Conservation (phyloP, 2,888 invertebrate species). For the Acanthacorydalis orientalis region DNA sequence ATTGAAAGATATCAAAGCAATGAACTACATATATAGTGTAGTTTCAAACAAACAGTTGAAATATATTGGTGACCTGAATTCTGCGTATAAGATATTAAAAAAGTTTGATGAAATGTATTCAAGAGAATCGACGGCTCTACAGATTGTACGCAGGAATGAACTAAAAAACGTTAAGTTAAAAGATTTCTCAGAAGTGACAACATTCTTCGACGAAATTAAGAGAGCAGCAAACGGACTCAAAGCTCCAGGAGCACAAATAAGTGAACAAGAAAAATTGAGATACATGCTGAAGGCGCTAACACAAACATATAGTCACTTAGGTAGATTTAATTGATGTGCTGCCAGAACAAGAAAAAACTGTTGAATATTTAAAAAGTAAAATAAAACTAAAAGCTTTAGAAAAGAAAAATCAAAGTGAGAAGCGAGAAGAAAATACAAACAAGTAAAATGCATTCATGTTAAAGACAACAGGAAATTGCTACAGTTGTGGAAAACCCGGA, state of each 20-base stretch:
- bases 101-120: conserved; percentile 6
- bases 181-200: conserved; percentile 8
- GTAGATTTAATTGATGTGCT: conserved; percentile 13
- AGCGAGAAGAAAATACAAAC: conserved; percentile 8
- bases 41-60: conserved; percentile 8
- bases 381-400: conserved; percentile 10
- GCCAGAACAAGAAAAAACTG: conserved; percentile 12
- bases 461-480: conserved; percentile 6
- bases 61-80: conserved; percentile 6
- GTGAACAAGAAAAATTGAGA: conserved; percentile 13
- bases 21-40: not conserved
- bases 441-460: conserved; percentile 6
- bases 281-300: conserved; percentile 14
- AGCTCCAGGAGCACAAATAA: conserved; percentile 12
- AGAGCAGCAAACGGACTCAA: conserved; percentile 13
- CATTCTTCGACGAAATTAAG: conserved; percentile 14
- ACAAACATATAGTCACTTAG: conserved; percentile 12
- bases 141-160: conserved; percentile 9
- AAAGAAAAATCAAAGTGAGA: conserved; percentile 7
- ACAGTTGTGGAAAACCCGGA: conserved; percentile 10
- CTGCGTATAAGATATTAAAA: not conserved
- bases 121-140: conserved; percentile 8
- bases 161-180: conserved; percentile 9
- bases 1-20: conserved; percentile 6
- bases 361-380: conserved; percentile 15